Conservation (phyloP, 1,140 invertebrate species). For the Bombus affinis region DNA sequence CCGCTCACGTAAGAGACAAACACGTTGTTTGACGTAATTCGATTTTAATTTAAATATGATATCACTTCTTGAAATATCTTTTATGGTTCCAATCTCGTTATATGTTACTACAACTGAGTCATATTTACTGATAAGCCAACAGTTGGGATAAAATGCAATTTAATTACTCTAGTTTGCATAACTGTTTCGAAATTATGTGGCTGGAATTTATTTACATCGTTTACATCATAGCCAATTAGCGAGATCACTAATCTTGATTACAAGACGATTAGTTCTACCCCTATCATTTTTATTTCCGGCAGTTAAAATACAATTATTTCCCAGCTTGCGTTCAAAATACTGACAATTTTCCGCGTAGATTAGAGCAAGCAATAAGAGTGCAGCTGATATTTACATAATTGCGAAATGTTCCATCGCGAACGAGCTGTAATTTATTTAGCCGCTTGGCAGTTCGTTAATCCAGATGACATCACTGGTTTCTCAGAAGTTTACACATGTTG, state of each 20-base stretch:
- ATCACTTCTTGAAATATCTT: background rate
- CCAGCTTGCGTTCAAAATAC: no score
- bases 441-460: constrained; percentile 7
- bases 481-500: constrained; percentile 9
- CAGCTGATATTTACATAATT: constrained; percentile 14
- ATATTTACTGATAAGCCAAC: background rate
- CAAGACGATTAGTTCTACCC: background rate
- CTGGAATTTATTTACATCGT: background rate
- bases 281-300: background rate
- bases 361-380: background rate
- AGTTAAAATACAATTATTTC: background rate
- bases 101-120: background rate
- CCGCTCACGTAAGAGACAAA: background rate
- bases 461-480: constrained; percentile 31
- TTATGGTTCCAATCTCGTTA: background rate
- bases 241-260: background rate
- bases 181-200: background rate
- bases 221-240: background rate
- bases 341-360: background rate
- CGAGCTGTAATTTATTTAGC: constrained; percentile 5
- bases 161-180: background rate
- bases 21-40: background rate
- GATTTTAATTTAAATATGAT: constrained; percentile 9
- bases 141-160: background rate
- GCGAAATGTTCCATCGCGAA: background rate